Base-by-base conservation (phyloP, 2,888 invertebrate genomes). In the Uloborus plumipes region DNA sequence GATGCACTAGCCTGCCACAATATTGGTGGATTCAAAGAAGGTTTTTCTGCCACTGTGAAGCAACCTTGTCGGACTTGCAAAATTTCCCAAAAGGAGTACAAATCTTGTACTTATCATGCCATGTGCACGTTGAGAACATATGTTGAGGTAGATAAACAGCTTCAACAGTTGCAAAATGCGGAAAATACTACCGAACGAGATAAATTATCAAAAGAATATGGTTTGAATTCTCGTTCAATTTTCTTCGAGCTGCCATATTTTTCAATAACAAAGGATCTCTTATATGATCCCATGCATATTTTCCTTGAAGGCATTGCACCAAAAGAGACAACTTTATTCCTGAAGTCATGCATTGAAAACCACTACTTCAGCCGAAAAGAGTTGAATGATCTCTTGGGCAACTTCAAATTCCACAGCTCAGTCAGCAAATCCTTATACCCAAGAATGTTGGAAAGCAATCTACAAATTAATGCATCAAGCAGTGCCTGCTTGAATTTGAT, bases 401-500 rank as follows among this genome's bases (percentile, higher is more conserved):
- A 70, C 58, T 70, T 70, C 39, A 20, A 53, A 50, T 70, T 70
- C 18, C 70, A 70, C 31, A 22, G 7, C 9, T 70, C 70, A 16
- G 70, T 70, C 20, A 70, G 70, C 58, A 70, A 70, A 55, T n/a
- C 31, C n/a, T 39, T 70, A 13, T 70, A 70, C 50, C 70, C 70
- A 15, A n/a, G 70, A 70, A 18, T 47, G 50, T 70, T 70, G 53
- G 70, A 70, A 50, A 26, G 6, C 15, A 70, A 58, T 50, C n/a
- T 70, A 13, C 58, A 53, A 58, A 16, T 70, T 14, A 70, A 15
- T 70, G 70, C 70, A n/a, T 70, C 70, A 18, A 70, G 70, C 26
- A 70, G 70, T 70, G 70, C 70, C 11, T 70, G 70, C 11, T 39
- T 70, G 13, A 70, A 70, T 55, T 31, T 70, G 13, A 55, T 58